Evolutionary conservation across 2,888 invertebrate genomes (phyloP).

Genomic region (Microctonus brassicae): DNA sequence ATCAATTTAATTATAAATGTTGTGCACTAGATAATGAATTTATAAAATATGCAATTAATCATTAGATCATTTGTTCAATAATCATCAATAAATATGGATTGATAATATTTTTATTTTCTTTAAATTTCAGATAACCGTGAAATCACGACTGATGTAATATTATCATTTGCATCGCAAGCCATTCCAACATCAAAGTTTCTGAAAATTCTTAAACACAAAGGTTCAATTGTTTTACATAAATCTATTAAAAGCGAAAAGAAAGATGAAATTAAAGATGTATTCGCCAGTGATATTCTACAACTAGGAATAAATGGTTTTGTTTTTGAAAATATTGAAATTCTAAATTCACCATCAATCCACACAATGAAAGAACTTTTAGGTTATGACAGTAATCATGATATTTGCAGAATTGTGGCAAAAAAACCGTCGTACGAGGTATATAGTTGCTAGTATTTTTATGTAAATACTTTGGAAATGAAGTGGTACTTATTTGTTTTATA

Average conservation of each 20-base stretch:
- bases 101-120: background rate
- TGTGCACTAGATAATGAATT: too few species aligned
- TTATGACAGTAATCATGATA: slow-evolving; percentile 34
- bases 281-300: slow-evolving; percentile 68
- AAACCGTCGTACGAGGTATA: slow-evolving; percentile 63
- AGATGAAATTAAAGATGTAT: slow-evolving; percentile 34
- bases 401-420: slow-evolving; percentile 56
- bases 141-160: slow-evolving; percentile 74
- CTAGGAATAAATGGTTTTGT: slow-evolving; percentile 79
- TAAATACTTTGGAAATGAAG: background rate
- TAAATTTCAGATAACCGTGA: slow-evolving; percentile 72
- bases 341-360: slow-evolving; percentile 30
- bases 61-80: too few species aligned
- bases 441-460: background rate
- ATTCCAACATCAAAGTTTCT: slow-evolving; percentile 73
- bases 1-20: too few species aligned
- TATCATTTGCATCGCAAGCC: slow-evolving; percentile 70
- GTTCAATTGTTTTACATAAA: slow-evolving; percentile 73
- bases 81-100: too few species aligned
- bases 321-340: slow-evolving; percentile 54
- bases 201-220: slow-evolving; percentile 76
- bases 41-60: too few species aligned
- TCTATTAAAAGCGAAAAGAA: slow-evolving; percentile 57
- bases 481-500: background rate
- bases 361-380: slow-evolving; percentile 35